Base-by-base conservation (phyloP, 1,140 invertebrate species). In the Ptiloglossa arizonensis region DNA sequence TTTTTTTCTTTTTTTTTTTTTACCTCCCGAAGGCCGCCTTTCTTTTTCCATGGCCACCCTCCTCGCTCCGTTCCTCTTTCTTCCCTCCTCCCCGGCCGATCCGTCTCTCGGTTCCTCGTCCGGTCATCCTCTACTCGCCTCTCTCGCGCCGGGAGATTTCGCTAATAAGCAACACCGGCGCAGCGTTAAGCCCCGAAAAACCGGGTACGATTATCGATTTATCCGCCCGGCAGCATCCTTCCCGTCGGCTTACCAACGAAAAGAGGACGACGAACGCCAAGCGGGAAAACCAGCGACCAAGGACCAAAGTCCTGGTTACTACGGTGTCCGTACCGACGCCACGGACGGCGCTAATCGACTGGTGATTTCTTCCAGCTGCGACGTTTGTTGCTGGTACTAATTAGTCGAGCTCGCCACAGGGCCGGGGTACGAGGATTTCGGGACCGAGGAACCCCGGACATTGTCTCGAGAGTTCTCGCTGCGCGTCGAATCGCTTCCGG, bases 201-300 rank as follows among this genome's bases (percentile, higher is more conserved):
- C 74, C 63, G 38, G 70, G 70, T 79, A 69, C 79, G 85, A 91
- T 90, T 90, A 89, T 87, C 86, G 87, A 89, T 90, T 90, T 86
- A 88, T 87, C 80, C 72, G 46, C 48, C 57, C n/a, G n/a, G n/a
- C n/a, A 62, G 22, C 24, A 24, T 24, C 22, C 41, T 56, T 24
- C 38, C 59, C 41, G 52, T 22, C 41, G 2, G 64, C 54, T 68
- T 68, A 68, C 52, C 5, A 9, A 0, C 13, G 29, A 5, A 15
- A 46, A 69, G 17, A 24, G 38, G 27, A 15, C n/a, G 6, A 24
- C 3, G 11, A 32, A 32, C 24, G 46, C 44, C 27, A 38, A 11
- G 29, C n/a, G 56, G 15, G 44, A 46, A 27, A n/a, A 70, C 56
- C 29, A 72, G 44, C 68, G 1, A 19, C 22, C 4, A 19, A 11